Percentiles rank a stretch among this genome's conserved stretches.
phyloP scores from a whole-genome alignment of 2,113 vertebrate genomes.

The Rhea pennata region DNA sequence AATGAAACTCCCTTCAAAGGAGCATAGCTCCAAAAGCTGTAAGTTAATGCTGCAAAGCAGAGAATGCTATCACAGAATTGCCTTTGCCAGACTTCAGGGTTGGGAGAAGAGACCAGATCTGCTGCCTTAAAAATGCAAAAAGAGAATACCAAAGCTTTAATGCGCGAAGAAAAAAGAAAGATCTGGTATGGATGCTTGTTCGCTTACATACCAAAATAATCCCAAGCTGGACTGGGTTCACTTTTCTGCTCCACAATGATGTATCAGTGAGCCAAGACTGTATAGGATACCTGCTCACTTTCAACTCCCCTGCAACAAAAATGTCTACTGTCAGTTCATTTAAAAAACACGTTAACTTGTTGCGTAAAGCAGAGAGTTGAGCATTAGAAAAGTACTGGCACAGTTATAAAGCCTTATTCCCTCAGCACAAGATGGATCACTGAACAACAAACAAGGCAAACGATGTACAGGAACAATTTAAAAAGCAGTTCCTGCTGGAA shows the following conservation, averaged over 20 bases:
- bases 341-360: constrained; percentile 42
- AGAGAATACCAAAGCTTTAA: constrained; percentile 51
- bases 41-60: constrained; percentile 52
- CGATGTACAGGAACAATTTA: not conserved
- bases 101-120: constrained; percentile 55
- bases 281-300: constrained; percentile 74
- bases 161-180: constrained; percentile 33
- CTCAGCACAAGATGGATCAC: constrained; percentile 27
- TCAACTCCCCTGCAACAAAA: constrained; percentile 72
- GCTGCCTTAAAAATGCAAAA: constrained; percentile 38
- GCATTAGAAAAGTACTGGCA: constrained; percentile 40
- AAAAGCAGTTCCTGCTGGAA: constrained; percentile 1
- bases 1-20: constrained; percentile 11
- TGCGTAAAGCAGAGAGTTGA: constrained; percentile 66
- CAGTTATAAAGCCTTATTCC: constrained; percentile 27
- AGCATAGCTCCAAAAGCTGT: constrained; percentile 17
- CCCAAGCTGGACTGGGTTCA: constrained; percentile 73
- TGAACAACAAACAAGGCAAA: not conserved
- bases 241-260: constrained; percentile 73
- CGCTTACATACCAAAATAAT: constrained; percentile 72
- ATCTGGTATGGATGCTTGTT: constrained; percentile 69
- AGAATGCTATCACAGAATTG: constrained; percentile 41
- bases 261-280: constrained; percentile 73
- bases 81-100: not conserved
- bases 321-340: constrained; percentile 72